A percentile compares a stretch with the other conserved stretches of the same genome.
Conservation (phyloP, 2,888 invertebrate genomes). For the Glyphotaelius pellucidus region DNA sequence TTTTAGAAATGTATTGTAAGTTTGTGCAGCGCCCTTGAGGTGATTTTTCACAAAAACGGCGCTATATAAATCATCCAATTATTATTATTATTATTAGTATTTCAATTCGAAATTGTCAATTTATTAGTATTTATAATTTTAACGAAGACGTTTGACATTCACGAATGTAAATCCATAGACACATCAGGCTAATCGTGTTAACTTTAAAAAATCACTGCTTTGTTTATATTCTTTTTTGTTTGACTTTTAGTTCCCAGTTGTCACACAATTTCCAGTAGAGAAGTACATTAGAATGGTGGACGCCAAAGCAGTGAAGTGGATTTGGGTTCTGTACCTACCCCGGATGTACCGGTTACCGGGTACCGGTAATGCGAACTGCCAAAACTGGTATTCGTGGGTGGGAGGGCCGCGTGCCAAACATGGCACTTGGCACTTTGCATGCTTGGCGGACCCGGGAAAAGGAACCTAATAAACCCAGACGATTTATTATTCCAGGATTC, state of each 20-base stretch:
- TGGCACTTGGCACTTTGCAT: neutral
- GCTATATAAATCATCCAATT: no score
- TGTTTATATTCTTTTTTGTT: no score
- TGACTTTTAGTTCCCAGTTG: neutral
- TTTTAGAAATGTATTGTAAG: no score
- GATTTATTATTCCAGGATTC: neutral
- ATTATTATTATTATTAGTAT: no score
- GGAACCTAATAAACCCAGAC: neutral
- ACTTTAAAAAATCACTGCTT: no score
- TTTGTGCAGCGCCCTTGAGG: no score
- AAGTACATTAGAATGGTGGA: neutral
- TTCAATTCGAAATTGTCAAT: no score
- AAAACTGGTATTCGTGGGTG: constrained; percentile 34
- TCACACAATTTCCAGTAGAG: neutral
- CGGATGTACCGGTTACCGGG: neutral
- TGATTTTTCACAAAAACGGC: no score
- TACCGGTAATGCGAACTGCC: neutral
- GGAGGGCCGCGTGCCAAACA: constrained; percentile 32
- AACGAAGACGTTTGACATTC: no score
- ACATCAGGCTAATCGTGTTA: no score
- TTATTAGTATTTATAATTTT: no score
- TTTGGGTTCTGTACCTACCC: neutral
- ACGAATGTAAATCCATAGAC: no score
- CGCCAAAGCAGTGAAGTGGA: neutral
- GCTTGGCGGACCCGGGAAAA: neutral